Conservation (phyloP, 2,797 vertebrate genomes). For the Chaunax sp. region DNA sequence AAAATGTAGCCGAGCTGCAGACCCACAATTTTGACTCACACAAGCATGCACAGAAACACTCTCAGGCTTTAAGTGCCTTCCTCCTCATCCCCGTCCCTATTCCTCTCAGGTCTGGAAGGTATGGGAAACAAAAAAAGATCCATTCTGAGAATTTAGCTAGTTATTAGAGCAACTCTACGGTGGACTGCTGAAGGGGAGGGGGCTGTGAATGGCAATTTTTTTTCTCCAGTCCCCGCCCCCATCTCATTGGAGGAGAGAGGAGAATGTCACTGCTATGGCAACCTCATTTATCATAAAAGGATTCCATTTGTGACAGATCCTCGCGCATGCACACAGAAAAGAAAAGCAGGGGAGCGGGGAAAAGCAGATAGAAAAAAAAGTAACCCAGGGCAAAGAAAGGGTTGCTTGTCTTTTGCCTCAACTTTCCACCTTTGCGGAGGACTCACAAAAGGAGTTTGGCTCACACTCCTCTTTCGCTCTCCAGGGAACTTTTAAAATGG, state of each 20-base stretch:
- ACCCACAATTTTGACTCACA: conserved; percentile 74
- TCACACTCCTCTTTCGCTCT: conserved; percentile 58
- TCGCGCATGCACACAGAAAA: conserved; percentile 39
- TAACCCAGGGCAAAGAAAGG: conserved; percentile 74
- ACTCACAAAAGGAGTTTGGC: conserved; percentile 75
- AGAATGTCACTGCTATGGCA: conserved; percentile 85
- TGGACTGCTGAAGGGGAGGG: conserved; percentile 51
- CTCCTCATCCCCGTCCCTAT: conserved; percentile 75
- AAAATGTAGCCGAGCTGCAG: conserved; percentile 81
- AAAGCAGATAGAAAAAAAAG: conserved; percentile 46
- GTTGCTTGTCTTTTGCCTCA: conserved; percentile 80
- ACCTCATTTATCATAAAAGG: conserved; percentile 86
- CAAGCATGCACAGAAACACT: conserved; percentile 76
- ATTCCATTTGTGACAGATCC: conserved; percentile 79
- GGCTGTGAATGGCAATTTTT: conserved; percentile 63
- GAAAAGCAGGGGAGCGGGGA: conserved; percentile 25
- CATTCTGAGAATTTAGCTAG: conserved; percentile 84
- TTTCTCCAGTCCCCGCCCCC: conserved; percentile 69
- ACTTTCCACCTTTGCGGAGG: conserved; percentile 81
- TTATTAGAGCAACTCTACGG: conserved; percentile 79
- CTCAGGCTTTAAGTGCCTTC: conserved; percentile 73
- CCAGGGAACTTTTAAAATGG: conserved; percentile 72
- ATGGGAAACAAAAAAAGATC: conserved; percentile 69
- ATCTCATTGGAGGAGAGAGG: conserved; percentile 78
- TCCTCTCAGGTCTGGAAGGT: conserved; percentile 72